Evolutionary conservation across 1,140 invertebrate species (phyloP).

Genomic region (Drosophila grimshawi): DNA sequence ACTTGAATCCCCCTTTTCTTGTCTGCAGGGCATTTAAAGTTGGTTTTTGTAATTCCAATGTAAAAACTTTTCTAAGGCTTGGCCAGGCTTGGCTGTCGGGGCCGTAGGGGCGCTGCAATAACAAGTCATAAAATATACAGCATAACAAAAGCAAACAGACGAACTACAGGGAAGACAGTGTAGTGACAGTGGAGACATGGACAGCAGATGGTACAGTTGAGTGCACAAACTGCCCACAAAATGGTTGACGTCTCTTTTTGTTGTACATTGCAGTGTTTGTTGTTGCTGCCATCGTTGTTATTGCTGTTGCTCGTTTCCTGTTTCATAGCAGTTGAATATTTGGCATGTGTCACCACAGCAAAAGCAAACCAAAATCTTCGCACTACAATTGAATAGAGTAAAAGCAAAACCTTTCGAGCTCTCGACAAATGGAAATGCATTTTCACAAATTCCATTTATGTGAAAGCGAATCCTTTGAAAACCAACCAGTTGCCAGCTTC

Average conservation of each 20-base stretch:
- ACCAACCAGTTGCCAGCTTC: conserved; percentile 23
- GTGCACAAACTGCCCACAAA: conserved; percentile 64
- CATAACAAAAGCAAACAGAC: conserved; percentile 47
- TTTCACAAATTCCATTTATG: conserved; percentile 47
- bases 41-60: conserved; percentile 60
- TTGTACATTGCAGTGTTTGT: conserved; percentile 19
- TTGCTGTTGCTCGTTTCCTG: conserved; percentile 51
- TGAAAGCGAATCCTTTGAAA: conserved; percentile 34
- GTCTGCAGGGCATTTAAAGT: conserved; percentile 41
- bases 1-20: background rate
- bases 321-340: conserved; percentile 65
- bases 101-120: conserved; percentile 48
- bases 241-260: conserved; percentile 61
- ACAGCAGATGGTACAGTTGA: conserved; percentile 57
- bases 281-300: conserved; percentile 4
- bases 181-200: conserved; percentile 28
- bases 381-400: conserved; percentile 23
- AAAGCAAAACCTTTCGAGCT: conserved; percentile 13
- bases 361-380: conserved; percentile 49
- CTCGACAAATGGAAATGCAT: conserved; percentile 47
- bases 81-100: conserved; percentile 3
- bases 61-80: conserved; percentile 55
- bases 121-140: conserved; percentile 78
- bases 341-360: conserved; percentile 72
- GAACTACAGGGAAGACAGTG: background rate